phyloP scores from a whole-genome alignment of 2,888 invertebrate genomes.

The Habrosyne pyritoides region DNA sequence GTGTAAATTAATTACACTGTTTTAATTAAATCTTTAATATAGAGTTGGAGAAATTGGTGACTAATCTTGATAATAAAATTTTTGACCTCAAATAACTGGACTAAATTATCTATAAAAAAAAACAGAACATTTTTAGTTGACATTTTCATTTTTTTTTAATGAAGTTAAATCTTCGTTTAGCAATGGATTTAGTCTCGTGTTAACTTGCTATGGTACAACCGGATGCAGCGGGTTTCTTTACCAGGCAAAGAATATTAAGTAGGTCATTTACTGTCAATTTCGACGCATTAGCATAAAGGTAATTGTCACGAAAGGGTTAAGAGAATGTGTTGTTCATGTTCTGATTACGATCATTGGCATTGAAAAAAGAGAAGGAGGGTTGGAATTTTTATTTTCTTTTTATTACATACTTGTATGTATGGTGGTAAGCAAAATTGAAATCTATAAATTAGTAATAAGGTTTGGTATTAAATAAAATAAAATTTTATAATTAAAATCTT shows the following conservation, averaged over 20 bases:
- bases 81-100: too few relatives aligned
- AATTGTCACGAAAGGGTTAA: constrained; percentile 53
- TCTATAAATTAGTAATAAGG: constrained; percentile 2
- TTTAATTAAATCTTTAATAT: too few relatives aligned
- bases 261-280: constrained; percentile 67
- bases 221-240: constrained; percentile 40
- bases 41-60: too few relatives aligned
- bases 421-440: neutral
- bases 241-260: constrained; percentile 54
- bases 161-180: neutral
- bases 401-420: too few relatives aligned
- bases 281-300: constrained; percentile 66
- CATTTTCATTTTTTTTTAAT: neutral
- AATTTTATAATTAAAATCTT: constrained; percentile 21
- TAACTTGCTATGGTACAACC: constrained; percentile 25
- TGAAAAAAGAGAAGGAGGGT: constrained; percentile 15
- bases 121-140: too few relatives aligned
- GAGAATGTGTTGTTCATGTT: constrained; percentile 49
- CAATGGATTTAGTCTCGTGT: neutral
- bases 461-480: neutral
- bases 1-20: too few relatives aligned
- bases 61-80: too few relatives aligned
- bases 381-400: neutral
- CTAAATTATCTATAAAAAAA: too few relatives aligned
- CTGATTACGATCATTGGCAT: constrained; percentile 43